A percentile compares a stretch with the other conserved stretches of the same genome.
These are phyloP conservation scores for Candoia aspera DNA, from an alignment of 2,113 vertebrate genomes.

Conservation along the genomic window DNA sequence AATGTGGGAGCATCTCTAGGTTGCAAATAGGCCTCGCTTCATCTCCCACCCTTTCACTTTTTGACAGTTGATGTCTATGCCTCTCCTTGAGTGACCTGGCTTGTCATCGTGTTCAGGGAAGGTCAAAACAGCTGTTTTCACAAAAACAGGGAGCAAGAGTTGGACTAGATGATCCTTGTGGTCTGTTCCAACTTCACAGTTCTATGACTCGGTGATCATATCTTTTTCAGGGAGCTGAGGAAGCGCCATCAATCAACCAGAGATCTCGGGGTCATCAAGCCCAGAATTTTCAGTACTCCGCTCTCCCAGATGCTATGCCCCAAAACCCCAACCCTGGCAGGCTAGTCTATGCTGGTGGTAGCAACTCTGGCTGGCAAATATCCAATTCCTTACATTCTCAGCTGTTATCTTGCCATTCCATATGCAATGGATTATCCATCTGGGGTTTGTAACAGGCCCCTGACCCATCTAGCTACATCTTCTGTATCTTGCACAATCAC, in stretches of 20 bases:
- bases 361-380: neutral
- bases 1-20: neutral
- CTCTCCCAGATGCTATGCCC: neutral
- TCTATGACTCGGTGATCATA: neutral
- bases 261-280: neutral
- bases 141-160: neutral
- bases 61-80: neutral
- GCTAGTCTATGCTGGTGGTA: neutral
- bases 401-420: neutral
- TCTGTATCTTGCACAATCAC: neutral
- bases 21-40: neutral
- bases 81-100: neutral
- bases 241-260: neutral
- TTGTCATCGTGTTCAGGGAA: neutral
- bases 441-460: neutral
- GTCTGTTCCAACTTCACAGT: neutral
- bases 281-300: neutral
- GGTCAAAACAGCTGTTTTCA: neutral
- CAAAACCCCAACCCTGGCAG: too few species aligned
- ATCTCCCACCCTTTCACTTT: neutral
- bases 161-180: neutral
- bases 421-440: neutral
- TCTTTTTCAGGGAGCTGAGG: neutral
- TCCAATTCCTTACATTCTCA: neutral
- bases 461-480: neutral